phyloP scores from a whole-genome alignment of 2,888 invertebrate species.

The Sphaerophoria rueppellii region DNA sequence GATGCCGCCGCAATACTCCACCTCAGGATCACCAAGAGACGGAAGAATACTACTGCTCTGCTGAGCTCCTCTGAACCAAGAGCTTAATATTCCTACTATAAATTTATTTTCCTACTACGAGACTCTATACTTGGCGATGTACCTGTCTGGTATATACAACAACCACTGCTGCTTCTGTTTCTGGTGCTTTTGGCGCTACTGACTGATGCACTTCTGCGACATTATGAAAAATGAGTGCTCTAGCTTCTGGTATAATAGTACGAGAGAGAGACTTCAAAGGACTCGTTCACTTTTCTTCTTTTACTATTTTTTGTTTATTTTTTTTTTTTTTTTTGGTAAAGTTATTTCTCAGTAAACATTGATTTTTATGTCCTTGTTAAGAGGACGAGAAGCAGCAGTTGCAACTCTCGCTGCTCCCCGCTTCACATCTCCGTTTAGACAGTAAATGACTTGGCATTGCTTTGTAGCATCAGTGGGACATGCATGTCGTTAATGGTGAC shows the following conservation, averaged over 20 bases:
- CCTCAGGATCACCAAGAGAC: slow-evolving; percentile 37
- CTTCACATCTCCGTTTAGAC: slow-evolving; percentile 45
- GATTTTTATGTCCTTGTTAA: slow-evolving; percentile 56
- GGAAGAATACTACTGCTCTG: slow-evolving; percentile 59
- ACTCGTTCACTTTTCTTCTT: slow-evolving; percentile 66
- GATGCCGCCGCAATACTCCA: slow-evolving; percentile 70
- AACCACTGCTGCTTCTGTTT: slow-evolving; percentile 27
- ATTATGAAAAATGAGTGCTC: slow-evolving; percentile 68
- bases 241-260: slow-evolving; percentile 48
- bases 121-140: slow-evolving; percentile 24
- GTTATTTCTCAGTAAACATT: slow-evolving; percentile 73
- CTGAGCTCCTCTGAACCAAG: slow-evolving; percentile 51
- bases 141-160: slow-evolving; percentile 6
- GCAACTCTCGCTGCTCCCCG: slow-evolving; percentile 31
- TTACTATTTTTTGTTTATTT: slow-evolving; percentile 23
- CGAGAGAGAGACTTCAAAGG: slow-evolving; percentile 67
- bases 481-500: slow-evolving; percentile 66
- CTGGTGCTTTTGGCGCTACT: slow-evolving; percentile 27
- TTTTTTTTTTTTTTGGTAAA: slow-evolving; percentile 54
- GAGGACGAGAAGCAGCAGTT: slow-evolving; percentile 29
- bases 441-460: slow-evolving; percentile 65
- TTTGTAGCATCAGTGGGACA: slow-evolving; percentile 64
- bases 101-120: slow-evolving; percentile 62
- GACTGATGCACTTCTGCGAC: slow-evolving; percentile 68
- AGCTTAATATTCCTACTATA: slow-evolving; percentile 69